These are phyloP conservation scores for Dendropsophus ebraccatus DNA, from an alignment of 2,113 vertebrate species.

Conservation along the genomic window DNA sequence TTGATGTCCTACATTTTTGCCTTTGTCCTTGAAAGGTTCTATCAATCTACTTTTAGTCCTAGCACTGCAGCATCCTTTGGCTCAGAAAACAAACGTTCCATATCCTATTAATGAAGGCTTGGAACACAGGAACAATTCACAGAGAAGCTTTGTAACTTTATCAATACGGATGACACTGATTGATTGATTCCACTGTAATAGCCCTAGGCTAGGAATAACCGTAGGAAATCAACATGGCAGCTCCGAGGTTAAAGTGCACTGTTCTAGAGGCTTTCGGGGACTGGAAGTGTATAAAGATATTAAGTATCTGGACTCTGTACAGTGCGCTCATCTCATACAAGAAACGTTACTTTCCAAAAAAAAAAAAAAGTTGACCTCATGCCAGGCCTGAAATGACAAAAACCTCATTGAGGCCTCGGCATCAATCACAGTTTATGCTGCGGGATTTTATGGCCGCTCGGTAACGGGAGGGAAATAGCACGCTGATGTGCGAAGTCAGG, in stretches of 20 bases:
- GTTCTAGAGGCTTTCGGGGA: conserved; percentile 31
- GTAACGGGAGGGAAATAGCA: conserved; percentile 56
- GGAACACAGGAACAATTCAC: conserved; percentile 35
- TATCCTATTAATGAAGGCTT: conserved; percentile 41
- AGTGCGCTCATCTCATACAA: conserved; percentile 38
- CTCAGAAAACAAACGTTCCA: conserved; percentile 40
- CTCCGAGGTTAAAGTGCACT: conserved; percentile 17
- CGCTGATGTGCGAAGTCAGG: conserved; percentile 54
- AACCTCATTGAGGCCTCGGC: conserved; percentile 35
- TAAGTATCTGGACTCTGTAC: conserved; percentile 26
- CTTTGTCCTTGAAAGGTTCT: background rate
- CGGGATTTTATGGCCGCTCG: conserved; percentile 49
- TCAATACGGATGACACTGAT: conserved; percentile 42
- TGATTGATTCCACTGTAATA: conserved; percentile 49
- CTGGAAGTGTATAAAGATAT: conserved; percentile 46
- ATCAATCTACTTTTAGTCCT: background rate
- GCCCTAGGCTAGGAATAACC: conserved; percentile 35
- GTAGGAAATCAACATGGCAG: conserved; percentile 45
- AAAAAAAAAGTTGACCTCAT: conserved; percentile 55
- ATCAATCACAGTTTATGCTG: conserved; percentile 58
- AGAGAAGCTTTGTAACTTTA: conserved; percentile 39
- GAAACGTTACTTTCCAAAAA: conserved; percentile 34
- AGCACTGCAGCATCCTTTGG: conserved; percentile 11
- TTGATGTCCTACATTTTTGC: background rate
- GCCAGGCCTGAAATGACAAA: conserved; percentile 49